phyloP scores from a whole-genome alignment of 2,888 invertebrate genomes.

The Eupithecia insigniata region DNA sequence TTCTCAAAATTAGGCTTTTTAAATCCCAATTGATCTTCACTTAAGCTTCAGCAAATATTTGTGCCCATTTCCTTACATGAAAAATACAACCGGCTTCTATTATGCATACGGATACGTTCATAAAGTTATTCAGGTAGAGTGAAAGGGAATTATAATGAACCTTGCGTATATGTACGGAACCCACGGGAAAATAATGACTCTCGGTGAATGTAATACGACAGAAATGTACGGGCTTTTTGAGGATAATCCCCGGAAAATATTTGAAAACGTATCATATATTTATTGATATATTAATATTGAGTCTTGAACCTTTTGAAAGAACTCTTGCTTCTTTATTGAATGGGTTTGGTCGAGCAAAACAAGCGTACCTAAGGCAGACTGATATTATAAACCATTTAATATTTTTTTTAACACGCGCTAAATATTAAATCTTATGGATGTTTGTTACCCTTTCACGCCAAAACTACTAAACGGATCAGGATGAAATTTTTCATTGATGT shows the following conservation, averaged over 20 bases:
- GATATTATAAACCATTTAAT: too few species aligned
- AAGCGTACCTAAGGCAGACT: too few species aligned
- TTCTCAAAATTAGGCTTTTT: not conserved
- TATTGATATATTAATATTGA: not conserved
- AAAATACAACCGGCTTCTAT: slow-evolving; percentile 3
- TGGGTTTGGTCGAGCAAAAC: not conserved
- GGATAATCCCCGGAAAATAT: not conserved
- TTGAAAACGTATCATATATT: not conserved
- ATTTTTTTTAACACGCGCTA: too few species aligned
- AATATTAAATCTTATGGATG: too few species aligned
- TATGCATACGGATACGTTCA: slow-evolving; percentile 8
- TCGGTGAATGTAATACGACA: not conserved
- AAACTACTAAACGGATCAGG: too few species aligned
- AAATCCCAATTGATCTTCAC: not conserved
- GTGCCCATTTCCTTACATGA: not conserved
- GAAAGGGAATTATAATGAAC: slow-evolving; percentile 33
- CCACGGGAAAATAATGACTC: slow-evolving; percentile 29
- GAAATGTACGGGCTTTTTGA: not conserved
- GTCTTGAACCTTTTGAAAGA: not conserved
- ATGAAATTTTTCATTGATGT: too few species aligned
- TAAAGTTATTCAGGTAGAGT: slow-evolving; percentile 30
- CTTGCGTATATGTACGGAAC: slow-evolving; percentile 14
- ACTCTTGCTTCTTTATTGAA: not conserved
- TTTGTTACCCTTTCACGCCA: too few species aligned
- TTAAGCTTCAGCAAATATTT: not conserved